phyloP scores from a whole-genome alignment of 2,797 vertebrate species.

The Rhinogobio ventralis region DNA sequence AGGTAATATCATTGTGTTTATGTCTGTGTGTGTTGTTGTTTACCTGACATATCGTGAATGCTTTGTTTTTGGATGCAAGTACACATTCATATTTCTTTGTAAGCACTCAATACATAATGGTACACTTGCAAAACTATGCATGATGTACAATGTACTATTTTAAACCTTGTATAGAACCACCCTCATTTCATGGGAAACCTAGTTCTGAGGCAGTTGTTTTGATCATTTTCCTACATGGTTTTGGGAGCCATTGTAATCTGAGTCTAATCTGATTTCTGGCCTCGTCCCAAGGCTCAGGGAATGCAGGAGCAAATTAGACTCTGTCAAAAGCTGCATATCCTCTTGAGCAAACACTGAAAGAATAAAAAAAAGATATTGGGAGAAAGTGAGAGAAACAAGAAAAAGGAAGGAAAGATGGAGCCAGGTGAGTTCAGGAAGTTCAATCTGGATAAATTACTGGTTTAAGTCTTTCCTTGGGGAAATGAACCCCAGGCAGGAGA shows the following conservation, averaged over 20 bases:
- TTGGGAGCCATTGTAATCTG: constrained; percentile 44
- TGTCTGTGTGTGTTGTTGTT: neutral
- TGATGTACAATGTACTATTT: neutral
- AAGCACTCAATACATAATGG: neutral
- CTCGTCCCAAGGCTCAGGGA: constrained; percentile 3
- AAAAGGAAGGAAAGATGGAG: neutral
- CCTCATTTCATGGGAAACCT: constrained; percentile 1
- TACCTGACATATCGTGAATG: neutral
- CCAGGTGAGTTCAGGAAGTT: constrained; percentile 7
- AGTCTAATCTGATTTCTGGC: constrained; percentile 51
- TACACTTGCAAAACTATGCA: too few relatives aligned
- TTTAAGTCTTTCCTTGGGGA: constrained; percentile 18
- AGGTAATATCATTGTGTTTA: constrained; percentile 73
- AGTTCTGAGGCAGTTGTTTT: constrained; percentile 16
- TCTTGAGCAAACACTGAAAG: constrained; percentile 23
- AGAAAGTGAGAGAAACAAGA: neutral
- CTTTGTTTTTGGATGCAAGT: constrained; percentile 1
- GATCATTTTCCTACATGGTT: constrained; percentile 33
- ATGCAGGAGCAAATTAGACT: constrained; percentile 38
- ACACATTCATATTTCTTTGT: neutral
- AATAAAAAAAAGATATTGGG: constrained; percentile 6
- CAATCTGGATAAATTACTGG: neutral
- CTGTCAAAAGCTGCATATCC: constrained; percentile 26
- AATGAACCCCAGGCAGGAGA: constrained; percentile 18
- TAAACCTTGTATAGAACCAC: neutral